phyloP scores from a whole-genome alignment of 2,888 invertebrate genomes.

The Morpho achilles region DNA sequence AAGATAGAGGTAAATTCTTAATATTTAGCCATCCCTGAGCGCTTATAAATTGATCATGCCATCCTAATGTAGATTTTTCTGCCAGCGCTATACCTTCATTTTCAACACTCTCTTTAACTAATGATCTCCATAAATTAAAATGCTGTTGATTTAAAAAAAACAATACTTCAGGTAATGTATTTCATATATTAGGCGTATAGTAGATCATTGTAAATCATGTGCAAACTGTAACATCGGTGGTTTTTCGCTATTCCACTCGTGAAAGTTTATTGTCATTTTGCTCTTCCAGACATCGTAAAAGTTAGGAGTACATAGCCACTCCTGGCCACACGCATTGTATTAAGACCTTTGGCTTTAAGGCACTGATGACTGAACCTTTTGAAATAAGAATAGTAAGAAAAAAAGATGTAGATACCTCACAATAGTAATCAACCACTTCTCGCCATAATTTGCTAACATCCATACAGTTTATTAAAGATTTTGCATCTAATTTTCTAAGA shows the following conservation, averaged over 20 bases:
- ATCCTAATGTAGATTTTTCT: conserved; percentile 35
- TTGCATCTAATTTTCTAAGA: conserved; percentile 35
- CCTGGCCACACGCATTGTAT: no score
- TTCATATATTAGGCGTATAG: no score
- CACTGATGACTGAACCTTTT: no score
- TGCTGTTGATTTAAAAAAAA: conserved; percentile 28
- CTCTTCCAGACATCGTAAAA: no score
- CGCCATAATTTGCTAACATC: conserved; percentile 43
- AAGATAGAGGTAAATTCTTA: conserved; percentile 23
- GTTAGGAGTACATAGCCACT: no score
- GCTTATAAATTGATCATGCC: conserved; percentile 35
- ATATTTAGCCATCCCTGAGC: conserved; percentile 40
- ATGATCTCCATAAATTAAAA: conserved; percentile 32
- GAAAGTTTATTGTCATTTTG: no score
- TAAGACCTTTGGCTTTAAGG: no score
- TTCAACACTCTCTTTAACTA: conserved; percentile 33
- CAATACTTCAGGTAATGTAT: background rate
- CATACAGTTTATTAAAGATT: conserved; percentile 40
- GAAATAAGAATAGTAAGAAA: no score
- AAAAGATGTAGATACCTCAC: conserved; percentile 33
- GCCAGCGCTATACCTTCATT: conserved; percentile 36
- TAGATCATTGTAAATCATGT: no score
- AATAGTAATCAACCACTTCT: conserved; percentile 33
- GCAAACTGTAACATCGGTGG: no score
- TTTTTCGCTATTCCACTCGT: no score